phyloP scores from a whole-genome alignment of 1,140 invertebrate species.

The Drosophila athabasca region DNA sequence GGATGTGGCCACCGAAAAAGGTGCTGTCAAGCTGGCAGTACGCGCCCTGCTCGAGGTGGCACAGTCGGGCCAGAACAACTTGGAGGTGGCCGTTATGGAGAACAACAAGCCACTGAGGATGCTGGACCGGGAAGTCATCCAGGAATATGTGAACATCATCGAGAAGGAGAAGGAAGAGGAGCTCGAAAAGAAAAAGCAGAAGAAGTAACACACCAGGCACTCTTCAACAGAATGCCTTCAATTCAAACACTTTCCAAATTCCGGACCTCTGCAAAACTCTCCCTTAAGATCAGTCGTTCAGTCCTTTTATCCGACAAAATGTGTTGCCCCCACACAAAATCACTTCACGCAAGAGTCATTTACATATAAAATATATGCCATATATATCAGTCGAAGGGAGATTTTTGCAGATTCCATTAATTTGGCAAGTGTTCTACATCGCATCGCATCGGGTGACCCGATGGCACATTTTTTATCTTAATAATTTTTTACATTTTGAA shows the following conservation, averaged over 20 bases:
- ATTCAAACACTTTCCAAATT: constrained; percentile 28
- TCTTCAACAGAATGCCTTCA: not conserved
- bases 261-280: not conserved
- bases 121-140: constrained; percentile 95
- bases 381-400: constrained; percentile 3
- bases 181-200: constrained; percentile 98
- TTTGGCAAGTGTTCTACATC: constrained; percentile 26
- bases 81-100: constrained; percentile 98
- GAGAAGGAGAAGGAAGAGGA: constrained; percentile 99
- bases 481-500: constrained; percentile 51
- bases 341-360: too few relatives aligned
- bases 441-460: constrained; percentile 25
- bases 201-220: constrained; percentile 87
- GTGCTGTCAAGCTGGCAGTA: constrained; percentile 96
- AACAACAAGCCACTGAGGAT: constrained; percentile 92
- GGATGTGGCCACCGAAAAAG: constrained; percentile 93
- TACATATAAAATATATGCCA: not conserved
- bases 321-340: too few relatives aligned
- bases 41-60: constrained; percentile 98
- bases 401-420: not conserved
- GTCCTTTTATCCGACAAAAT: not conserved
- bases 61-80: constrained; percentile 98
- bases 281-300: not conserved
- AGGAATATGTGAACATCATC: constrained; percentile 96
- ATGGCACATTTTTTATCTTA: constrained; percentile 43